phyloP scores from a whole-genome alignment of 2,113 vertebrate genomes.

The Lamprotornis superbus region DNA sequence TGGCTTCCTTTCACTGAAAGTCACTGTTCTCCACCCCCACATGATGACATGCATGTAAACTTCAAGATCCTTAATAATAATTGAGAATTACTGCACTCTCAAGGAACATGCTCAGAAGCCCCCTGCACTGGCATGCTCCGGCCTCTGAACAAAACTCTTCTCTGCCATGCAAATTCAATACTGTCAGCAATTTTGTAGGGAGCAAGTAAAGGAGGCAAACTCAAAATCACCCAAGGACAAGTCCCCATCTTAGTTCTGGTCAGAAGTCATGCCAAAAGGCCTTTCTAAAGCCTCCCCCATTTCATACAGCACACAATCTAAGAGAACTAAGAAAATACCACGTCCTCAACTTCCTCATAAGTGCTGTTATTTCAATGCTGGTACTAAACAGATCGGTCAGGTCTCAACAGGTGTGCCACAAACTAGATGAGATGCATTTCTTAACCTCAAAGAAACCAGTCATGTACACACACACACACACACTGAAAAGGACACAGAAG shows the following conservation, averaged over 20 bases:
- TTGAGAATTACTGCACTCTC: not conserved
- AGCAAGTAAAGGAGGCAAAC: not conserved
- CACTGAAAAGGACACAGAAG: not conserved
- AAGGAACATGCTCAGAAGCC: not conserved
- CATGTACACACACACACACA: not conserved
- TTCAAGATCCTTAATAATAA: not conserved
- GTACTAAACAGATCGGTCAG: not conserved
- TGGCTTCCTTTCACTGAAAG: not conserved
- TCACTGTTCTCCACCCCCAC: accelerated
- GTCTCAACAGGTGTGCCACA: not conserved
- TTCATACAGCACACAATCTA: not conserved
- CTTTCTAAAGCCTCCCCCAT: not conserved
- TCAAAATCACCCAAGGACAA: not conserved
- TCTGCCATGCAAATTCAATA: not conserved
- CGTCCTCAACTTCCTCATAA: not conserved
- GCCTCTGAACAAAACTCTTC: not conserved
- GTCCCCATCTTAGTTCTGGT: not conserved
- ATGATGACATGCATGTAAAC: accelerated
- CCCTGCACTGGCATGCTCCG: not conserved
- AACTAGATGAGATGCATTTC: not conserved
- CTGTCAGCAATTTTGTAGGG: not conserved
- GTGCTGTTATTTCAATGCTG: not conserved
- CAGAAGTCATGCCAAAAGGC: not conserved
- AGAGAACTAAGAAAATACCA: not conserved
- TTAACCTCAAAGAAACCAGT: not conserved